Base-by-base conservation (phyloP, 2,797 vertebrate species). In the Pipistrellus pygmaeus region DNA sequence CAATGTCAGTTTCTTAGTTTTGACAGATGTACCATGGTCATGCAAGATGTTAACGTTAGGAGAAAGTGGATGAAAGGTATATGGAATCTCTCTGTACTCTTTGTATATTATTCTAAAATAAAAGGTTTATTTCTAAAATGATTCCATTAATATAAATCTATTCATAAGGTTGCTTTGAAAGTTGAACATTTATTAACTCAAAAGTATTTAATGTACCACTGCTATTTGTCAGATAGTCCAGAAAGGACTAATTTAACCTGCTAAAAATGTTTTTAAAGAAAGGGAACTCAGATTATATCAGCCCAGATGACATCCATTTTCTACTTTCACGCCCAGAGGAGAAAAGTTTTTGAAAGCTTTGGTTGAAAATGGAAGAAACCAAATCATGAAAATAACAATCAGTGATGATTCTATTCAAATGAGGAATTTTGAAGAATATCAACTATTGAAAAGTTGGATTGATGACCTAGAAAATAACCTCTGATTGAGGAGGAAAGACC, bases 401-500 rank as follows among this genome's bases (percentile, higher is more conserved):
- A 66, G 66, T 55, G 55, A 51, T 68, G 30, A 73, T 76, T 85
- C 78, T 83, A 32, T 90, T 93, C 68, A 90, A 96, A 72, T 8
- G 15, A 25, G 75, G 80, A 72, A 30, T 55, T 87, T 92, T 94
- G 57, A 95, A 96, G 80, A 94, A 76, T 64, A 83, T 62, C 44
- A 69, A 51, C 51, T 94, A 41, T 62, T 85, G 77, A 57, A 21
- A 88, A 60, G 46, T 66, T 51, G 69, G 27, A 55, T 64, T 80
- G 38, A 85, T 60, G 48, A 82, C 51, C 55, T 85, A 15, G 44
- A 93, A 97, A 87, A 93, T 57, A 71, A 82, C 7, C 44, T 88
- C 38, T 41, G 71, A 82, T 69, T 82, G 41, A 44, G 69, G 2
- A 5, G 20, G 21, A 92, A 84, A 92, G 38, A 32, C 23, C 46